Evolutionary conservation across 2,113 vertebrate genomes (phyloP).

Genomic region (Pteropus alecto): DNA sequence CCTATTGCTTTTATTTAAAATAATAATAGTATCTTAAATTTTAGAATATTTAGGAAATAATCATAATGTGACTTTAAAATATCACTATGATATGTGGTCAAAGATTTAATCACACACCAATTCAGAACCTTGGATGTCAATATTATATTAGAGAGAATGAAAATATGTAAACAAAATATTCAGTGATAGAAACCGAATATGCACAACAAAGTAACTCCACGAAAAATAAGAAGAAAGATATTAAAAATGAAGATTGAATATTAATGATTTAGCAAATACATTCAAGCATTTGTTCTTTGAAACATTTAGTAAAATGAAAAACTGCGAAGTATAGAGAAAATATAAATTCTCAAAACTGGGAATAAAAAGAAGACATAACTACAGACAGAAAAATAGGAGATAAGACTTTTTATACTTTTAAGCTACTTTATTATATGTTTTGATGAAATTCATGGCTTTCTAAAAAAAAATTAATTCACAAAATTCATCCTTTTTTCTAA

Average conservation of each 20-base stretch:
- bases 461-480: background rate
- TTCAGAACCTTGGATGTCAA: background rate
- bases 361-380: background rate
- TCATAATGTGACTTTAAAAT: constrained; percentile 21
- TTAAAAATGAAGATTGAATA: background rate
- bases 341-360: background rate
- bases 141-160: background rate
- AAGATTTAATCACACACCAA: background rate
- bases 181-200: background rate
- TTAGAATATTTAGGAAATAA: background rate
- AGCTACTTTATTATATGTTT: background rate
- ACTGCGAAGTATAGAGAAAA: background rate
- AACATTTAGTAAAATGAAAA: background rate
- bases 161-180: constrained; percentile 3
- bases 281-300: background rate
- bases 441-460: background rate
- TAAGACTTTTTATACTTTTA: background rate
- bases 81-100: background rate
- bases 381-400: background rate
- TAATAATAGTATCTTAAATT: background rate
- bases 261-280: background rate
- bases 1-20: background rate
- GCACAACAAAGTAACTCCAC: background rate
- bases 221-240: background rate
- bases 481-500: background rate